These are phyloP conservation scores for Rutpela maculata DNA, from an alignment of 2,888 invertebrate species.

Conservation along the genomic window DNA sequence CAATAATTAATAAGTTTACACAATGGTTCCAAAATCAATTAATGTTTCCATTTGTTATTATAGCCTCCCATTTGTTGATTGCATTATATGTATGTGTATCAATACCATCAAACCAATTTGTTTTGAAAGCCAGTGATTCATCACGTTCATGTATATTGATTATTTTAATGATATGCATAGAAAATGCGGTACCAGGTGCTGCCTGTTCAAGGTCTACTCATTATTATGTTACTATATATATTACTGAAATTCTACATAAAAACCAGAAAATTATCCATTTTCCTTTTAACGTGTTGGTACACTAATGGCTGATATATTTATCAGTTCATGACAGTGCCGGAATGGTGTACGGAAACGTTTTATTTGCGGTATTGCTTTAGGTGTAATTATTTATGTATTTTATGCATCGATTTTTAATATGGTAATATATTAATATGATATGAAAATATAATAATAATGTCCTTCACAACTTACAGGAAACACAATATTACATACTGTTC, in stretches of 20 bases:
- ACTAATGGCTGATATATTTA: slow-evolving; percentile 23
- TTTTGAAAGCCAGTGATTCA: slow-evolving; percentile 51
- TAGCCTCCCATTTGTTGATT: slow-evolving; percentile 17
- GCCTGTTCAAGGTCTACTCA: slow-evolving; percentile 36
- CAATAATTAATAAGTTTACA: not conserved
- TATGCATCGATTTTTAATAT: too few species aligned
- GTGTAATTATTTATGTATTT: too few species aligned
- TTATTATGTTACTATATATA: slow-evolving; percentile 35
- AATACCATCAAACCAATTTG: slow-evolving; percentile 28
- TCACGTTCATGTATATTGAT: slow-evolving; percentile 52
- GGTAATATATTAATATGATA: too few species aligned
- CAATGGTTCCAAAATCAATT: not conserved
- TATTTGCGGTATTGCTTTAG: too few species aligned
- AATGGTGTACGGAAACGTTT: not conserved
- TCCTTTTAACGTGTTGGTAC: slow-evolving; percentile 20
- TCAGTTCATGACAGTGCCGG: slow-evolving; percentile 20
- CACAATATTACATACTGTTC: too few species aligned
- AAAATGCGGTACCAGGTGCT: slow-evolving; percentile 57
- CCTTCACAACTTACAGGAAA: too few species aligned
- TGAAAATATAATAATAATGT: too few species aligned
- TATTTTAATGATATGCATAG: slow-evolving; percentile 55
- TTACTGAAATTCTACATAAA: slow-evolving; percentile 25
- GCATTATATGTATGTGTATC: slow-evolving; percentile 21
- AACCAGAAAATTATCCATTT: slow-evolving; percentile 32
- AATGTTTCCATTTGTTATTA: not conserved